phyloP scores from a whole-genome alignment of 2,888 invertebrate genomes.

The Villa cingulata region DNA sequence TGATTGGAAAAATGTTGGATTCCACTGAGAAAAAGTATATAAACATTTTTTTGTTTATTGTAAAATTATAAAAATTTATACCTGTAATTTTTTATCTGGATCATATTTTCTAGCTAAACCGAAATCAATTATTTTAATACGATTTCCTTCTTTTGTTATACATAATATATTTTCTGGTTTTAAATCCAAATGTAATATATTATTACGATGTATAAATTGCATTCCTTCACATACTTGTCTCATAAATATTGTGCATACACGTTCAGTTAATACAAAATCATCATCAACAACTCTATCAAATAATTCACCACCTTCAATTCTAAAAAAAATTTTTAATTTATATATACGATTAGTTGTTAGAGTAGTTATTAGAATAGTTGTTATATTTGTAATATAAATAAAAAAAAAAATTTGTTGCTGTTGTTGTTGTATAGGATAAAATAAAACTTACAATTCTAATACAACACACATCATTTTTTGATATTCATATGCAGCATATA shows the following conservation, averaged over 20 bases:
- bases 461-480: constrained; percentile 92
- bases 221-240: constrained; percentile 97
- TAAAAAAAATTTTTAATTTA: constrained; percentile 37
- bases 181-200: constrained; percentile 92
- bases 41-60: no score
- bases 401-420: not conserved
- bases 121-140: constrained; percentile 98
- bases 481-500: constrained; percentile 94
- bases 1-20: no score
- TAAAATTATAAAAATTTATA: constrained; percentile 12
- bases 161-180: constrained; percentile 99
- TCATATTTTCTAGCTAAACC: constrained; percentile 88
- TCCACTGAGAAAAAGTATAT: no score
- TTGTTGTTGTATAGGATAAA: not conserved
- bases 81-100: constrained; percentile 77
- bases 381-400: not conserved
- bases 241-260: constrained; percentile 92
- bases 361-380: no score
- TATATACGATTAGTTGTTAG: no score
- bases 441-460: constrained; percentile 78
- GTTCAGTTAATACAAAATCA: constrained; percentile 92
- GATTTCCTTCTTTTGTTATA: constrained; percentile 88
- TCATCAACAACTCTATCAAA: constrained; percentile 98
- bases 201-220: constrained; percentile 90
- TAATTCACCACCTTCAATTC: constrained; percentile 94